Base-by-base conservation (phyloP, 2,797 vertebrate genomes). In the Xerus rutilus region DNA sequence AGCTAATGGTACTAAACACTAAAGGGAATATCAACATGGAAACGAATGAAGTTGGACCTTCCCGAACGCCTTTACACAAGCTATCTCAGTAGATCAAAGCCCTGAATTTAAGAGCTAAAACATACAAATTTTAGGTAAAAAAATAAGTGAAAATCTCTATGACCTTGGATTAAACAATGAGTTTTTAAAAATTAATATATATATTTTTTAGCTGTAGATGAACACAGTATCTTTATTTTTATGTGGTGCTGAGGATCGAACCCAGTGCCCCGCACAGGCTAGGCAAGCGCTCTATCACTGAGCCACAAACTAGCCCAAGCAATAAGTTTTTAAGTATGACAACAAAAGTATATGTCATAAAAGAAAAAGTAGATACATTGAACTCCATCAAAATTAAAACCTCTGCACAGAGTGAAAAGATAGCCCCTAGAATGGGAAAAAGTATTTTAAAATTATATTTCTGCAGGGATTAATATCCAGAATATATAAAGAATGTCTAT, bases 51-150 rank as follows among this genome's bases (percentile, higher is more conserved):
- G 45, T 84, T 84, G 72, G 64, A 84, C 32, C 25, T 54, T 70
- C 70, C 2, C 28, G 7, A 49, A 47, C 4, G 64, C 57, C 23
- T 32, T 45, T 17, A 70, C 45, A 83, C 77, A 83, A 88, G 88
- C 76, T 52, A 88, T 18, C 28, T 74, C 25, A 82, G 49, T 59
- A 59, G 57, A 59, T 59, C 78, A 92, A 72, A 88, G 30, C 64
- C n/a, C 28, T 92, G 77, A 95, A 95, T 88, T 95, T 84, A 89
- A 83, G 43, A 84, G 54, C 64, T 64, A 83, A 95, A 95, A 74
- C 72, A 76, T 59, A 59, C 57, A 89, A 86, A 17, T 23, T 32
- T 73, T 54, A 65, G 39, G 54, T 57, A 52, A 35, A 57, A 28
- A 18, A 10, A 5, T 35, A 28, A 25, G 17, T 76, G 59, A 88